Conservation (phyloP, 2,797 vertebrate genomes). For the Odontamblyopus rebecca region DNA sequence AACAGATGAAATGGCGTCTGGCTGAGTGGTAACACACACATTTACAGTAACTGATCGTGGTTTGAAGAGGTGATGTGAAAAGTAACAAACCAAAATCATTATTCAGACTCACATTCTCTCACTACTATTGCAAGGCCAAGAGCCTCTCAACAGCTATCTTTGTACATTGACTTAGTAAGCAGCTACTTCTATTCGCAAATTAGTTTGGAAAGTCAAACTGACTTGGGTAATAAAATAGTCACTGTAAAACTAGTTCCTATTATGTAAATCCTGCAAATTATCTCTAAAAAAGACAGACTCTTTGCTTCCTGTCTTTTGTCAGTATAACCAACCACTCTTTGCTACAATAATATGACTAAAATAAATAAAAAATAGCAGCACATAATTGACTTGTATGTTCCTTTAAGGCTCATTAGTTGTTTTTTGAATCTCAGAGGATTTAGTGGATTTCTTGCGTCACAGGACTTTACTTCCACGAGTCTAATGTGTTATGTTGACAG, state of each 20-base stretch:
- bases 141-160: not conserved
- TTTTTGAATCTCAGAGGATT: not conserved
- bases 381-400: not conserved
- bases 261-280: not conserved
- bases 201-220: not conserved
- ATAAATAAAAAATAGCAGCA: too few relatives aligned
- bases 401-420: not conserved
- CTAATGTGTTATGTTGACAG: not conserved
- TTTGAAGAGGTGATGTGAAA: not conserved
- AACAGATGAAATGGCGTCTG: not conserved
- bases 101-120: not conserved
- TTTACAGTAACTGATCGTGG: not conserved
- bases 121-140: not conserved
- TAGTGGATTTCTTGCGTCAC: constrained; percentile 6
- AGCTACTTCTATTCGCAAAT: not conserved
- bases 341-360: too few relatives aligned
- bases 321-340: too few relatives aligned
- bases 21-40: not conserved
- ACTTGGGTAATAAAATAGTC: not conserved
- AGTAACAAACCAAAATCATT: not conserved
- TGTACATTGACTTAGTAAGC: not conserved
- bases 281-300: not conserved
- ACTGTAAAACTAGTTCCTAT: not conserved
- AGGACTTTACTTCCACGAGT: not conserved
- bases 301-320: not conserved